phyloP scores from a whole-genome alignment of 1,140 invertebrate genomes.

The Bursaphelenchus mucronatus region DNA sequence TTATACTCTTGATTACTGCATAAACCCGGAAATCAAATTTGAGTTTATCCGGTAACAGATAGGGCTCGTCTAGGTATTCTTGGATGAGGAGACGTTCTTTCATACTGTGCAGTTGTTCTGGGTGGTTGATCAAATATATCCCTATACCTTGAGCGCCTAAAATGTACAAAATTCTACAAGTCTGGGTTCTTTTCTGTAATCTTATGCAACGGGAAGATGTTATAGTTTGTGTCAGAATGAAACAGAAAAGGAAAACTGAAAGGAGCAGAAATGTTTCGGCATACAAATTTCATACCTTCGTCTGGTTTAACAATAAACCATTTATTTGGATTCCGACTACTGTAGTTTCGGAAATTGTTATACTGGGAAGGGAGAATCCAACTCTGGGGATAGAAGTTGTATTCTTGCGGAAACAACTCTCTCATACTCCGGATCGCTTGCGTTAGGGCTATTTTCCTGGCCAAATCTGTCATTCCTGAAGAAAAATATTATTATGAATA shows the following conservation, averaged over 20 bases:
- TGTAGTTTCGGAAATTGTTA: slow-evolving; percentile 58
- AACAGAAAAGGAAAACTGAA: no score
- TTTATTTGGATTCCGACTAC: slow-evolving; percentile 46
- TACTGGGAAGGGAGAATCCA: slow-evolving; percentile 65
- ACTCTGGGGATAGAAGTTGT: slow-evolving; percentile 64
- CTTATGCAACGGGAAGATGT: not conserved
- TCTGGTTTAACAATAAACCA: slow-evolving; percentile 66
- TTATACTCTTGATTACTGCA: slow-evolving; percentile 63
- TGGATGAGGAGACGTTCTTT: slow-evolving; percentile 61
- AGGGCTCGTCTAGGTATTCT: slow-evolving; percentile 64
- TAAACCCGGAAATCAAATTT: slow-evolving; percentile 66
- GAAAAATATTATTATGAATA: not conserved
- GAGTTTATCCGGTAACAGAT: slow-evolving; percentile 62
- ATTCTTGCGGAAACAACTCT: slow-evolving; percentile 63
- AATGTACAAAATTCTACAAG: slow-evolving; percentile 16
- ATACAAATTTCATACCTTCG: slow-evolving; percentile 46
- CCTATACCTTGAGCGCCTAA: slow-evolving; percentile 65
- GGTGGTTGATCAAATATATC: slow-evolving; percentile 64
- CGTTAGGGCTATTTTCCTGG: slow-evolving; percentile 64
- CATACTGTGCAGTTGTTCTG: slow-evolving; percentile 57
- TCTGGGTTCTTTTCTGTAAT: not conserved
- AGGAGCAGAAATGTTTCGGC: not conserved
- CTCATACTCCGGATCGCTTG: slow-evolving; percentile 63
- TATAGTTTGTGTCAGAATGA: no score
- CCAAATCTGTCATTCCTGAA: slow-evolving; percentile 63